Conservation (phyloP, 1,140 invertebrate species). For the Platyscapa corneri region DNA sequence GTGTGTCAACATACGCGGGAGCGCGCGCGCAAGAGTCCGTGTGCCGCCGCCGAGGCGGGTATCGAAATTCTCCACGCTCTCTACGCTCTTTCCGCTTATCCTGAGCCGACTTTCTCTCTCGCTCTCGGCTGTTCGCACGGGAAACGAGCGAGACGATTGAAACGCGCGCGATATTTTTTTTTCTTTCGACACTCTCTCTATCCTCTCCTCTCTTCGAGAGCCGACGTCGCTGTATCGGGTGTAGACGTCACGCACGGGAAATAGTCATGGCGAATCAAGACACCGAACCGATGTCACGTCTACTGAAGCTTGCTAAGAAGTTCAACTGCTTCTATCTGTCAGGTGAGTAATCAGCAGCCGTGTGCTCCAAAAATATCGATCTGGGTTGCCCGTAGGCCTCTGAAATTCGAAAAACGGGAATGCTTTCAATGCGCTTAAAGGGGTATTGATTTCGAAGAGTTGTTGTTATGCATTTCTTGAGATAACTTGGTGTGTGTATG, state of each 20-base stretch:
- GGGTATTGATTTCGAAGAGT: slow-evolving; percentile 20
- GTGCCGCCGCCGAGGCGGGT: not conserved
- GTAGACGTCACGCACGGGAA: slow-evolving; percentile 35
- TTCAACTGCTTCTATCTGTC: slow-evolving; percentile 91
- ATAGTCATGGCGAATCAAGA: slow-evolving; percentile 73
- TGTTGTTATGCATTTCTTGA: slow-evolving; percentile 17
- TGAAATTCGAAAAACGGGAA: not conserved
- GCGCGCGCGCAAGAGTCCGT: not conserved
- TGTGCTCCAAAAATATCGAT: slow-evolving; percentile 31
- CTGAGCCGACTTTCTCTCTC: not conserved
- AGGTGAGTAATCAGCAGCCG: slow-evolving; percentile 75
- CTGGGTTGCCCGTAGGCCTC: not conserved
- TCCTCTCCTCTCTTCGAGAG: not conserved
- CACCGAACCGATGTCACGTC: slow-evolving; percentile 77
- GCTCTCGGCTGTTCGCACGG: not conserved
- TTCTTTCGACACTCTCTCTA: not conserved
- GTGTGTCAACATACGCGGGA: not conserved
- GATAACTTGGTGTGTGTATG: not conserved
- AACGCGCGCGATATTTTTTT: slow-evolving; percentile 5
- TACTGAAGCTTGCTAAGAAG: slow-evolving; percentile 85
- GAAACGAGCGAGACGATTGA: not conserved
- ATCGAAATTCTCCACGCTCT: not conserved
- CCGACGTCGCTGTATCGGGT: slow-evolving; percentile 3
- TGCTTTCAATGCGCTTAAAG: not conserved
- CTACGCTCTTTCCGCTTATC: too few species aligned